Conservation (phyloP, 2,113 vertebrate species). For the Mastomys coucha region DNA sequence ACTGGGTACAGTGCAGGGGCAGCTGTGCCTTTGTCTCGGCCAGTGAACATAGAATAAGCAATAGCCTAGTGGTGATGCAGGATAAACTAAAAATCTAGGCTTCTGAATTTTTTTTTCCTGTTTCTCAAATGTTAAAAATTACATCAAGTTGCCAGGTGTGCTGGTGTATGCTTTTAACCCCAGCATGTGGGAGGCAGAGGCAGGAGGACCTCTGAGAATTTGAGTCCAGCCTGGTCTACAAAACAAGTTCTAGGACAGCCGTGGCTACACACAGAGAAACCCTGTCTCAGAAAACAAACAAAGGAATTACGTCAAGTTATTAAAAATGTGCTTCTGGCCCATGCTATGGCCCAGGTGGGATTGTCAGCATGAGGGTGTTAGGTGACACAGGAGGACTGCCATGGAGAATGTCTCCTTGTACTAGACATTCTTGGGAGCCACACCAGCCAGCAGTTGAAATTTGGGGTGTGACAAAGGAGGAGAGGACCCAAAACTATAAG, state of each 20-base stretch:
- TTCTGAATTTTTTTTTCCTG: not conserved
- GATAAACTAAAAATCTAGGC: not conserved
- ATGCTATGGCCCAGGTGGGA: not conserved
- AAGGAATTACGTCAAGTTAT: constrained; percentile 1
- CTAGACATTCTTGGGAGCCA: not conserved
- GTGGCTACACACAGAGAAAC: no score
- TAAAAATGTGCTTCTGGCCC: not conserved
- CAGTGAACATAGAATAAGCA: not conserved
- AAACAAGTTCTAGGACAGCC: no score
- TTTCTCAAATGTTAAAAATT: not conserved
- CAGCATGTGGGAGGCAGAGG: no score
- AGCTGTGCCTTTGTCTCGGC: not conserved
- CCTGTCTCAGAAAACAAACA: no score
- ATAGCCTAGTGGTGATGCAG: not conserved
- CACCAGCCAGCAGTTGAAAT: no score
- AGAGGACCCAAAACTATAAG: not conserved
- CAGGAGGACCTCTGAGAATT: no score
- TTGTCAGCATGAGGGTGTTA: not conserved
- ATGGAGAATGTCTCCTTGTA: not conserved
- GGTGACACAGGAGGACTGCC: rapidly evolving
- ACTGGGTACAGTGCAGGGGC: not conserved
- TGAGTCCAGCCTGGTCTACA: no score
- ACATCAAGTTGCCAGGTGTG: not conserved
- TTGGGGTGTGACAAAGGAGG: not conserved
- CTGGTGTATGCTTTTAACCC: no score